Conservation (phyloP, 2,797 vertebrate genomes). For the Semotilus atromaculatus region DNA sequence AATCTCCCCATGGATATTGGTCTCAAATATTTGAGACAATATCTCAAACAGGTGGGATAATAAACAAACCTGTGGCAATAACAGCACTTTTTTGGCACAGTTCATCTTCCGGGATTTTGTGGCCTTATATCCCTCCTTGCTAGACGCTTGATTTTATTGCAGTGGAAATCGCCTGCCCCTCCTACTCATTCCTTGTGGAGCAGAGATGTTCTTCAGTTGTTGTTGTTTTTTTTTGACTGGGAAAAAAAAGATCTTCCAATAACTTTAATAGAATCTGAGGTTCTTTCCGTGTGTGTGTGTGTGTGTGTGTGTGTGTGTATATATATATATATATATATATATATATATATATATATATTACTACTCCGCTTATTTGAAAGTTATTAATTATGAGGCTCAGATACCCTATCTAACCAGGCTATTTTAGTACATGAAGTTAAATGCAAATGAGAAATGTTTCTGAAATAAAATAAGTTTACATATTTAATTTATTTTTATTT, state of each 20-base stretch:
- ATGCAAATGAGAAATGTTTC: no score
- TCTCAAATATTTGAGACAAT: neutral
- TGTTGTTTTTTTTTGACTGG: neutral
- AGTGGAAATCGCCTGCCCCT: neutral
- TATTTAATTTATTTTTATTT: no score
- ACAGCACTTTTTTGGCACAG: neutral
- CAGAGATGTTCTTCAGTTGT: neutral
- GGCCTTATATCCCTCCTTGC: neutral
- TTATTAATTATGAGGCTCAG: no score
- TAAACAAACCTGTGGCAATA: neutral
- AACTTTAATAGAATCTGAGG: neutral
- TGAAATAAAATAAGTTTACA: no score
- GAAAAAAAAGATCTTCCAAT: neutral
- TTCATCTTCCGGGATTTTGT: neutral
- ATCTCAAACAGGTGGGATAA: neutral
- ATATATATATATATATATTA: no score
- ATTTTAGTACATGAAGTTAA: no score
- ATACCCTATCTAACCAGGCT: no score
- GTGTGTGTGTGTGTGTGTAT: no score
- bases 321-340: no score
- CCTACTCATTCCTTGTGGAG: neutral
- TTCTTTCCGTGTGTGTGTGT: neutral
- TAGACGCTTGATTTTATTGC: neutral
- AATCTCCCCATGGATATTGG: neutral
- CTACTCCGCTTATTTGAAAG: neutral